Conservation (phyloP, 2,113 vertebrate genomes). For the Tachysurus fulvidraco region DNA sequence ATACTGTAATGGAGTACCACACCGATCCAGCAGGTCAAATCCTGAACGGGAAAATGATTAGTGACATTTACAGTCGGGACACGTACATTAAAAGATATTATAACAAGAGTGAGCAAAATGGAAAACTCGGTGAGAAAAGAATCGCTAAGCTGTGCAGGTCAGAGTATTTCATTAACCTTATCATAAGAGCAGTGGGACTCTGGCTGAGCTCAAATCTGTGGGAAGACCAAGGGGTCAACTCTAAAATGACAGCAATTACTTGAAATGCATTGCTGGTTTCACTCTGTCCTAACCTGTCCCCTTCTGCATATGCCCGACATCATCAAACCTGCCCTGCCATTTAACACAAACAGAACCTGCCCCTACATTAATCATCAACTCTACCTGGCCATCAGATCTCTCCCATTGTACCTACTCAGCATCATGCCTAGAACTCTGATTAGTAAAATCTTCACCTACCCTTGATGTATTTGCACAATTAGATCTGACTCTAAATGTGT, state of each 20-base stretch:
- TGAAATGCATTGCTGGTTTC: constrained; percentile 8
- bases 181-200: constrained; percentile 14
- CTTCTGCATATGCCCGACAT: background rate
- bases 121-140: constrained; percentile 31
- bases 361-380: no score
- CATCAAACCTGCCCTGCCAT: background rate
- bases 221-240: constrained; percentile 17
- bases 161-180: constrained; percentile 39
- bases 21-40: background rate
- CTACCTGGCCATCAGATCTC: background rate
- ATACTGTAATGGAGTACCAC: background rate
- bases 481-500: background rate
- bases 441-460: background rate
- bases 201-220: constrained; percentile 14
- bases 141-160: constrained; percentile 11
- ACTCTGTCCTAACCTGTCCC: background rate
- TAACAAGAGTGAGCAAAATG: constrained; percentile 8
- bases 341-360: background rate
- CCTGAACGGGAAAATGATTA: background rate
- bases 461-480: background rate
- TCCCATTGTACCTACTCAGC: background rate
- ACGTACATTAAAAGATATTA: constrained; percentile 2
- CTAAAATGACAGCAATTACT: background rate
- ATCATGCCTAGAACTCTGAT: background rate
- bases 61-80: constrained; percentile 25